phyloP scores from a whole-genome alignment of 2,797 vertebrate species.

The Naso thynnoides region DNA sequence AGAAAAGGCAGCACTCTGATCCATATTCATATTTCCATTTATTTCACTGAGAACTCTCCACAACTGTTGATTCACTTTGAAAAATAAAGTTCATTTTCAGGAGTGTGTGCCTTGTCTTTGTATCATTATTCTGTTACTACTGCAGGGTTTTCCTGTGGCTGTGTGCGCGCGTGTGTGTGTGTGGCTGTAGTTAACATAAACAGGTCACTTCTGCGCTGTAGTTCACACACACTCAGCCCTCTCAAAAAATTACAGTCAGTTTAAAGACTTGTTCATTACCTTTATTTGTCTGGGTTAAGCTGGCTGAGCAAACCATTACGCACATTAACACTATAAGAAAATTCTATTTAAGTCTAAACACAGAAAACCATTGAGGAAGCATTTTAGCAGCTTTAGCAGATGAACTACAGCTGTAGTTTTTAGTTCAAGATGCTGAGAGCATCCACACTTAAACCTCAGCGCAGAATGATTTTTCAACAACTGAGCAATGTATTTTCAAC shows the following conservation, averaged over 20 bases:
- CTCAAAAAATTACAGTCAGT: conserved; percentile 60
- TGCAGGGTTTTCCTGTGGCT: conserved; percentile 51
- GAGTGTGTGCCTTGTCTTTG: conserved; percentile 44
- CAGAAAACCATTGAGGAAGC: not conserved
- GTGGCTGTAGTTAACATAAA: conserved; percentile 21
- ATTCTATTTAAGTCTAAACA: not conserved
- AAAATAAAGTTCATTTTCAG: conserved; percentile 58
- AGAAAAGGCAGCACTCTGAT: conserved; percentile 65
- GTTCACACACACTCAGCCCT: not conserved
- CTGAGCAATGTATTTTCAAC: not conserved
- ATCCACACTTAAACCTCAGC: not conserved
- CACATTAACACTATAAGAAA: conserved; percentile 11
- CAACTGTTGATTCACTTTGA: conserved; percentile 74
- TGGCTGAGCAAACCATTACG: conserved; percentile 48
- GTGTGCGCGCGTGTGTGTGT: conserved; percentile 29
- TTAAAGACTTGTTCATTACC: conserved; percentile 68
- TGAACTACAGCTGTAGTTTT: not conserved
- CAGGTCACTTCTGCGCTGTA: conserved; percentile 16
- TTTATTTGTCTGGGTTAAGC: conserved; percentile 71
- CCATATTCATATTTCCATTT: conserved; percentile 76
- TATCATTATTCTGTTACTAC: conserved; percentile 63
- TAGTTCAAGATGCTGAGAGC: conserved; percentile 19
- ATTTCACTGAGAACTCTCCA: conserved; percentile 60
- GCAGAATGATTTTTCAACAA: not conserved
- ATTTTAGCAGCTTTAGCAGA: conserved; percentile 5